Evolutionary conservation across 1,140 invertebrate species (phyloP).

Genomic region (Drosophila neocordata): DNA sequence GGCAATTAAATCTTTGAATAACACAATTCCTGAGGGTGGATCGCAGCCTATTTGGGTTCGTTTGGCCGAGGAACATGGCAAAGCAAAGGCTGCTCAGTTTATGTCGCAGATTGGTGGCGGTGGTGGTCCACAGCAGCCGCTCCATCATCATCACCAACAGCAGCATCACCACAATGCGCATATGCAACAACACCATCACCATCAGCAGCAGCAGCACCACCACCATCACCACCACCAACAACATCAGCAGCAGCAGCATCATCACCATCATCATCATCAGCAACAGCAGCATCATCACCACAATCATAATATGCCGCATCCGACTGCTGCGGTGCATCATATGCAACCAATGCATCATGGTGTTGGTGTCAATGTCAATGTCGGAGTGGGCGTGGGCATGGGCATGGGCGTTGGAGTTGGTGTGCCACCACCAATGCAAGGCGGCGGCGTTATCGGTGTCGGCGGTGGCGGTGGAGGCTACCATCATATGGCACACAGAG

Average conservation of each 20-base stretch:
- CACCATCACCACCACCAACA: constrained; percentile 34
- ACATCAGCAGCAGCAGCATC: constrained; percentile 31
- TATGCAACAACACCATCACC: constrained; percentile 41
- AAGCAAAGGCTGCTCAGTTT: constrained; percentile 88
- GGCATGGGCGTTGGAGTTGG: constrained; percentile 48
- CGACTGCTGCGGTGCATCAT: constrained; percentile 49
- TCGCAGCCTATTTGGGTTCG: constrained; percentile 91
- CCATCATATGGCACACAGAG: constrained; percentile 82
- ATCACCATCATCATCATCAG: constrained; percentile 20
- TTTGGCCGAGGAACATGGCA: constrained; percentile 96
- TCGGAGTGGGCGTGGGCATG: constrained; percentile 43
- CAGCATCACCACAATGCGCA: constrained; percentile 35
- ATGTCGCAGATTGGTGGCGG: constrained; percentile 52
- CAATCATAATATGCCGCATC: constrained; percentile 23
- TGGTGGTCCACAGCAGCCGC: constrained; percentile 15
- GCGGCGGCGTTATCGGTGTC: constrained; percentile 36
- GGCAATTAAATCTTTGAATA: constrained; percentile 93
- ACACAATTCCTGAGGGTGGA: constrained; percentile 92
- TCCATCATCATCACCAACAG: constrained; percentile 31
- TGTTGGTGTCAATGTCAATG: constrained; percentile 29
- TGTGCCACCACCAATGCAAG: constrained; percentile 47
- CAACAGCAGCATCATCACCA: constrained; percentile 40
- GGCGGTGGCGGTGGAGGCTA: constrained; percentile 51
- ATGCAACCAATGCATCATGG: constrained; percentile 67
- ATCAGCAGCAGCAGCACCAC: constrained; percentile 26